Conservation (phyloP, 1,140 invertebrate genomes). For the Lepidurus apus region DNA sequence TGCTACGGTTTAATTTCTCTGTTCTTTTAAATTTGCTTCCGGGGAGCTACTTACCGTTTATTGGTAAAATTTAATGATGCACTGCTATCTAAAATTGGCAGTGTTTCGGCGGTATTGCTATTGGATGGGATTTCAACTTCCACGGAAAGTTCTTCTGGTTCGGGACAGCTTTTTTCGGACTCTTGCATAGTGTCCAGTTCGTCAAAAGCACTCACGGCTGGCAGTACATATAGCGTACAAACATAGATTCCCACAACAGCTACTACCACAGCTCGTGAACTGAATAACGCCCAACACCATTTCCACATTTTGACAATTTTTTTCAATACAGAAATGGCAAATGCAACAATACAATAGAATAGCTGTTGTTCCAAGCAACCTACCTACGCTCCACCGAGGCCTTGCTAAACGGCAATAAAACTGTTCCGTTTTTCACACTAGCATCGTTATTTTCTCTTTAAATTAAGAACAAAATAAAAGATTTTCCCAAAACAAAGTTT, state of each 20-base stretch:
- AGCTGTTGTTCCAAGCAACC: background rate
- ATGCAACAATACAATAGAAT: too few species aligned
- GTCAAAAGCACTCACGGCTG: background rate
- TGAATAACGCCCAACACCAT: conserved; percentile 1
- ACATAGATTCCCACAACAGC: background rate
- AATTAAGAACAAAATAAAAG: background rate
- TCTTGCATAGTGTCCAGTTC: background rate
- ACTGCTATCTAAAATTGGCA: background rate
- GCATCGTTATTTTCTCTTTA: too few species aligned
- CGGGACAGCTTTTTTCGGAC: background rate
- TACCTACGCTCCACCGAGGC: background rate
- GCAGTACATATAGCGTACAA: background rate
- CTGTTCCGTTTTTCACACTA: too few species aligned
- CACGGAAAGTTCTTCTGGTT: background rate
- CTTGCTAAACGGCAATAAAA: too few species aligned
- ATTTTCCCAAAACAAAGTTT: background rate
- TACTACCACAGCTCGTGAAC: conserved; percentile 4
- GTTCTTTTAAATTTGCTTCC: too few species aligned
- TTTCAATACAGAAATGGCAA: background rate
- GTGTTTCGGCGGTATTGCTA: background rate
- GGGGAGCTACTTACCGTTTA: background rate
- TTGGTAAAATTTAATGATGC: background rate
- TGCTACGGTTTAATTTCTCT: background rate
- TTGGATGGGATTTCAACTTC: background rate
- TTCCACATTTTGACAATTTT: background rate